Evolutionary conservation across 2,797 vertebrate species (phyloP).

Genomic region (Enteromius argenteus): DNA sequence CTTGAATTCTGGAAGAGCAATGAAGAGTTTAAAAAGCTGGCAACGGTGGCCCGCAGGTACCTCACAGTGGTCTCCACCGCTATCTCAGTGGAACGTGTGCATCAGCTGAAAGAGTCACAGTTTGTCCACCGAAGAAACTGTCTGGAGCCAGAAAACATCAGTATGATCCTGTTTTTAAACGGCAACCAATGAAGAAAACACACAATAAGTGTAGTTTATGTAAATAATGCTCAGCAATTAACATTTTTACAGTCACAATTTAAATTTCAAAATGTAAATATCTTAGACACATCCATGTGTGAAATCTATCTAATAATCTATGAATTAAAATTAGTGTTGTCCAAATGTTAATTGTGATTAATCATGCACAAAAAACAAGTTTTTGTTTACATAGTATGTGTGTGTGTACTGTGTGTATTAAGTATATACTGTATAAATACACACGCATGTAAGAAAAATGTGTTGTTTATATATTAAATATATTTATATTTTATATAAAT

Average conservation of each 20-base stretch:
- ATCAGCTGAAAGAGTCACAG: conserved; percentile 20
- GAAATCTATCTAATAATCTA: not conserved
- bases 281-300: not conserved
- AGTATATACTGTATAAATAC: too few relatives aligned
- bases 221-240: not conserved
- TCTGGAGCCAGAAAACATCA: conserved; percentile 43
- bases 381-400: too few relatives aligned
- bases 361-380: too few relatives aligned
- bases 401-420: too few relatives aligned
- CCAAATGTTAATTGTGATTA: too few relatives aligned
- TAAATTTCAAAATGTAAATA: not conserved
- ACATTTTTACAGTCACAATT: not conserved
- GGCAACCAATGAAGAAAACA: conserved; percentile 4
- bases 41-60: conserved; percentile 48
- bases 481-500: too few relatives aligned
- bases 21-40: conserved; percentile 25
- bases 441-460: too few relatives aligned
- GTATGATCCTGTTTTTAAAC: conserved; percentile 60
- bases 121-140: conserved; percentile 24
- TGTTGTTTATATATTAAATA: too few relatives aligned
- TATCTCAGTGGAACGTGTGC: conserved; percentile 41
- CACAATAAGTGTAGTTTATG: not conserved
- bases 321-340: not conserved
- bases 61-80: conserved; percentile 57
- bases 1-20: conserved; percentile 54